phyloP scores from a whole-genome alignment of 1,140 invertebrate genomes.

The Latrodectus geometricus region DNA sequence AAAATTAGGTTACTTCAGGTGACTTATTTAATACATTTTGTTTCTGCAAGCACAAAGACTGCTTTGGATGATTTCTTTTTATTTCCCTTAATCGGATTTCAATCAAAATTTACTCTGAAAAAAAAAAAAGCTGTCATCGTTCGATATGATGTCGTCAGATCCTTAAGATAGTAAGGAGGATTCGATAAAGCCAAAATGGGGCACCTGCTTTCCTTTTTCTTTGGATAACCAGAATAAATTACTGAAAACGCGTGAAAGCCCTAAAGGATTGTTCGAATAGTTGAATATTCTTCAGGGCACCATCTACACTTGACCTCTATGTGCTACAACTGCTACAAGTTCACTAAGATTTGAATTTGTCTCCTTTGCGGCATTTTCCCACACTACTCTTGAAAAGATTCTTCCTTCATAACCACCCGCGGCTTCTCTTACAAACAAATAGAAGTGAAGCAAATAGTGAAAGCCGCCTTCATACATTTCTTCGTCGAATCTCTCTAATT shows the following conservation, averaged over 20 bases:
- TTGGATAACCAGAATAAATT: constrained; percentile 15
- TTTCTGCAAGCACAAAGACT: too few relatives aligned
- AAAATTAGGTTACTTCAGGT: too few relatives aligned
- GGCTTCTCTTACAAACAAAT: neutral
- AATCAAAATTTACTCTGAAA: neutral
- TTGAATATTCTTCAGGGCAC: neutral
- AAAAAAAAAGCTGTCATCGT: neutral
- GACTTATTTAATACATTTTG: too few relatives aligned
- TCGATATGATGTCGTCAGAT: neutral
- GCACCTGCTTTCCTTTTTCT: neutral
- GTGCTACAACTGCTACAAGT: neutral
- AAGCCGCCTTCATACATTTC: neutral
- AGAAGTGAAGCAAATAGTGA: neutral
- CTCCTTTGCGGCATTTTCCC: constrained; percentile 1
- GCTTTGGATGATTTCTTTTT: too few relatives aligned
- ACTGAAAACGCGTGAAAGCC: constrained; percentile 23
- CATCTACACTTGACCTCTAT: constrained; percentile 45
- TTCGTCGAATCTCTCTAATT: neutral
- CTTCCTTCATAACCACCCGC: too few relatives aligned
- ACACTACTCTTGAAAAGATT: neutral
- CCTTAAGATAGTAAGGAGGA: neutral
- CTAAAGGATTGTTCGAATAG: neutral
- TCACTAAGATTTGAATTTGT: neutral
- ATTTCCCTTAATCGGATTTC: too few relatives aligned
- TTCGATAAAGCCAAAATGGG: neutral